Base-by-base conservation (phyloP, 1,140 invertebrate species). In the Polypedilum vanderplanki region DNA sequence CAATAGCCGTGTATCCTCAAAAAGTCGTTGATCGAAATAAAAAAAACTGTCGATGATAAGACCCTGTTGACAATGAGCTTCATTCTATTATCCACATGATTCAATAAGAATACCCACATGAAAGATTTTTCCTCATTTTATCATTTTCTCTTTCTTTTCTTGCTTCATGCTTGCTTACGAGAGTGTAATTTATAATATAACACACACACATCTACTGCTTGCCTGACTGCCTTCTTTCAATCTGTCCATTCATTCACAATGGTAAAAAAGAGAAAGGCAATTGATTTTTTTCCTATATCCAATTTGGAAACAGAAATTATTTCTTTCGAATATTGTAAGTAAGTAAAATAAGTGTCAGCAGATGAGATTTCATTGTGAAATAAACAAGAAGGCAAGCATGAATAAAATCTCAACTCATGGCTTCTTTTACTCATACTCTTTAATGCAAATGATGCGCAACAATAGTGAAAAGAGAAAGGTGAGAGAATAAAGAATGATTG, bases 11-110 rank as follows among this genome's bases (percentile, higher is more conserved):
- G 46, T n/a, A 4, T 15, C 4, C 12, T 57, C 46, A 57, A 57
- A 57, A 57, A 12, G 24, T 57, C 46, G 46, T 57, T n/a, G n/a
- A 57, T 57, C 46, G 12, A 57, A 15, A 46, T 12, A 46, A 46
- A 46, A 57, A n/a, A 57, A 57, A n/a, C 15, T n/a, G 46, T n/a
- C 8, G 46, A 57, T 3, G 9, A 57, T 57, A 57, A 57, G n/a
- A n/a, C 46, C 46, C n/a, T 57, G 46, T 57, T 57, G 46, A 57
- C 46, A 57, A 57, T n/a, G 46, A 57, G 46, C 9, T 57, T 57
- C 24, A n/a, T 57, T 57, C 46, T 57, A 57, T 57, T 57, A 57
- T 57, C 46, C 12, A 57, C 12, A 57, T 57, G 46, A 57, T 57
- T 57, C 46, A 57, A 57, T 57, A 57, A 57, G 46, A 12, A 57